Evolutionary conservation across 2,797 vertebrate genomes (phyloP).

Genomic region (Prionace glauca): DNA sequence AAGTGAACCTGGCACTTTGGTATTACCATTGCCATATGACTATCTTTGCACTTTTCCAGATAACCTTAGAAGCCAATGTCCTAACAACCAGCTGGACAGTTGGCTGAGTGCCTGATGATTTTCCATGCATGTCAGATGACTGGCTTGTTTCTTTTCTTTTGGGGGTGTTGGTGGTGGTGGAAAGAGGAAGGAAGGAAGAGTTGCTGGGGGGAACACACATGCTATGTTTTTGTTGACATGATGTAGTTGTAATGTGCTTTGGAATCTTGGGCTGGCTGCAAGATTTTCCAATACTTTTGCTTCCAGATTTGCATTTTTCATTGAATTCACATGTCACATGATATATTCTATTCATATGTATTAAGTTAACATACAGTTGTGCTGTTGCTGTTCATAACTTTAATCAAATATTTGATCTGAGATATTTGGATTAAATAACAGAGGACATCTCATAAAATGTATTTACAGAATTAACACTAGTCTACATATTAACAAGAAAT

Average conservation of each 20-base stretch:
- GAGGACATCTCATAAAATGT: neutral
- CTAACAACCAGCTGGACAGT: too few species aligned
- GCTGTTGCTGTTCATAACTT: neutral
- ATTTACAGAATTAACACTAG: neutral
- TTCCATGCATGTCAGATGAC: neutral
- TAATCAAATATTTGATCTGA: neutral
- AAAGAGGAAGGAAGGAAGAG: too few species aligned
- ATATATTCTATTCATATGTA: neutral
- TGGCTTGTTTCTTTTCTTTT: neutral
- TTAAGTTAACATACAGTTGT: neutral
- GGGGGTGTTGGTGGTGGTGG: too few species aligned
- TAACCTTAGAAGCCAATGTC: neutral
- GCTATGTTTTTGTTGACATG: neutral
- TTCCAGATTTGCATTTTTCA: neutral
- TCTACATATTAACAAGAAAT: neutral
- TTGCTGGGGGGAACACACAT: neutral
- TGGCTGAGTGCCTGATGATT: neutral
- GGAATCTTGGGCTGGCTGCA: neutral
- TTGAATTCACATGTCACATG: neutral
- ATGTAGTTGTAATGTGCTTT: neutral
- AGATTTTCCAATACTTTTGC: neutral
- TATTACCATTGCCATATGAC: neutral
- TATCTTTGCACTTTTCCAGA: neutral
- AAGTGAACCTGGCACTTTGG: neutral
- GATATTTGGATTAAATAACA: neutral